Evolutionary conservation across 2,888 invertebrate genomes (phyloP).

Genomic region (Corbicula japonica): DNA sequence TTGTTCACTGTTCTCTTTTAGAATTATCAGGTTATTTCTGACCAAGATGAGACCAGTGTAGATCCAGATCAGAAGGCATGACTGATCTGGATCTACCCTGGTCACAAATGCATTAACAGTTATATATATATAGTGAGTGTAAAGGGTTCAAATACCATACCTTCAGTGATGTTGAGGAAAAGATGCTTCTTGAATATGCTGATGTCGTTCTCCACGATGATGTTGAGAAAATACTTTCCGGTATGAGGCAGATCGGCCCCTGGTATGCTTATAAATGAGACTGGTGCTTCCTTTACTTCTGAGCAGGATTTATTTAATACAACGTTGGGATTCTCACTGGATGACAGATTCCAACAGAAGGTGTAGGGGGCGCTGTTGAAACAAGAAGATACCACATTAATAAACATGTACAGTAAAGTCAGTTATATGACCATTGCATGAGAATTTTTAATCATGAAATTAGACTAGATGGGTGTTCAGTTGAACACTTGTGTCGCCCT

Average conservation of each 20-base stretch:
- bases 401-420: not conserved
- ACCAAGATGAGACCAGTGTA: not conserved
- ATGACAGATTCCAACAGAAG: slow-evolving; percentile 20
- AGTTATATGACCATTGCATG: not conserved
- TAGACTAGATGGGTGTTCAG: too few relatives aligned
- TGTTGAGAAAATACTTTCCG: slow-evolving; percentile 32
- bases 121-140: not conserved
- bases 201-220: slow-evolving; percentile 42
- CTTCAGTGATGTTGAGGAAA: slow-evolving; percentile 13
- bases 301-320: not conserved
- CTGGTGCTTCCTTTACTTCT: not conserved
- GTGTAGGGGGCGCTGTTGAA: slow-evolving; percentile 28
- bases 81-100: not conserved
- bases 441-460: not conserved
- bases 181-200: slow-evolving; percentile 25
- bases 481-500: not conserved
- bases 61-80: not conserved
- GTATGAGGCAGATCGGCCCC: not conserved
- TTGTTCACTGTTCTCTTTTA: too few relatives aligned
- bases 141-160: not conserved
- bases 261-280: not conserved
- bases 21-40: too few relatives aligned
- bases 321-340: not conserved
- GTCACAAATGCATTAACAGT: not conserved
- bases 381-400: not conserved